Conservation (phyloP, 2,797 vertebrate species). For the Premnoplex brunnescens region DNA sequence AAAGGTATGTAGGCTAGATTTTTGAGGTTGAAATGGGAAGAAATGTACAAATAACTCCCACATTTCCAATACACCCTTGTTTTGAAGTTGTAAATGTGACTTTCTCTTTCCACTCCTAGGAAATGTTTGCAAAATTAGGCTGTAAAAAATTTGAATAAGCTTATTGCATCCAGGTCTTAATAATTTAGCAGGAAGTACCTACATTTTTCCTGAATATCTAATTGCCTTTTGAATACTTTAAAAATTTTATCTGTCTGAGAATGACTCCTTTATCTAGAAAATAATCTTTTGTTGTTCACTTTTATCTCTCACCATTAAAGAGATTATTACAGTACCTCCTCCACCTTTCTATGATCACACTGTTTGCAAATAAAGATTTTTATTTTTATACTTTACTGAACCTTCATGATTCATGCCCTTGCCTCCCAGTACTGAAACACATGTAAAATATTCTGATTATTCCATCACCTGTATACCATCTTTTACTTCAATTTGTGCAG, state of each 20-base stretch:
- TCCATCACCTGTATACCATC: background rate
- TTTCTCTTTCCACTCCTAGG: background rate
- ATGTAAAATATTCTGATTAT: slow-evolving; percentile 1
- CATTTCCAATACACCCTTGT: background rate
- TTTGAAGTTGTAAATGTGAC: background rate
- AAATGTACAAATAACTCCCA: background rate
- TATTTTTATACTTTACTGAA: background rate
- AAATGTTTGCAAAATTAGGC: background rate
- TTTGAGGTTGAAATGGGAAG: background rate
- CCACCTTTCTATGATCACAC: background rate
- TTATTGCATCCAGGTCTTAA: background rate
- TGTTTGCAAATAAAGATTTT: slow-evolving; percentile 32
- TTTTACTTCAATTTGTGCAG: background rate
- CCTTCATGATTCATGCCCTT: background rate
- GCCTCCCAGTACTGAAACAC: background rate
- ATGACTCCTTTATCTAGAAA: slow-evolving; percentile 22
- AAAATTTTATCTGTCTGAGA: background rate
- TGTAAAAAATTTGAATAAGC: background rate
- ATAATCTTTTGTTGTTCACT: slow-evolving; percentile 9
- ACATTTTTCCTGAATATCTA: slow-evolving; percentile 2
- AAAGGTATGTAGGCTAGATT: background rate
- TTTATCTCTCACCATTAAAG: background rate
- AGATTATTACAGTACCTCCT: slow-evolving; percentile 5
- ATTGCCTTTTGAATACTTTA: background rate
- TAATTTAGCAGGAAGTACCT: background rate